A percentile compares a stretch with the other conserved stretches of the same genome.
Evolutionary conservation across 2,888 invertebrate species (phyloP).

Genomic region (Zootermopsis nevadensis): DNA sequence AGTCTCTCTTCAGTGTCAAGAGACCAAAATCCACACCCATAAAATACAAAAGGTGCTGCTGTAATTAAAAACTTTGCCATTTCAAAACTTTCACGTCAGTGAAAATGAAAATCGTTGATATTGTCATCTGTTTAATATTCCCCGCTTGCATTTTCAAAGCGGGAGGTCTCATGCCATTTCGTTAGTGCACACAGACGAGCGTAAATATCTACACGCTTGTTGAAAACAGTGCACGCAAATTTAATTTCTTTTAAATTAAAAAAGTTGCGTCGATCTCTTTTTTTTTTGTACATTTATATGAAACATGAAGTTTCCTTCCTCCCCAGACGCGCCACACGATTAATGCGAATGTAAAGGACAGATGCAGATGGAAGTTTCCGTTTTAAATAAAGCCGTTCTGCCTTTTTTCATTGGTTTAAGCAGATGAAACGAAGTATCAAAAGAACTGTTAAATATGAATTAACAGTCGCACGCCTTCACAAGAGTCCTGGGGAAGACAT

Average conservation of each 20-base stretch:
- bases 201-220: not conserved
- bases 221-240: not conserved
- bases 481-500: not conserved
- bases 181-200: too few relatives aligned
- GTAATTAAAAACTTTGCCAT: too few relatives aligned
- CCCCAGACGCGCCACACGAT: not conserved
- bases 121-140: not conserved
- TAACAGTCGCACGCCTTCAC: not conserved
- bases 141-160: not conserved
- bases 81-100: too few relatives aligned
- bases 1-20: too few relatives aligned
- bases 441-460: not conserved
- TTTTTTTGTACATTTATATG: not conserved
- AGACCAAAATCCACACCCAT: too few relatives aligned
- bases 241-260: slow-evolving; percentile 16
- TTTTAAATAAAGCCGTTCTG: not conserved
- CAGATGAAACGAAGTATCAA: not conserved
- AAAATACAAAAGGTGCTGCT: too few relatives aligned
- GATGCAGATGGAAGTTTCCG: not conserved
- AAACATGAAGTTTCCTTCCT: not conserved
- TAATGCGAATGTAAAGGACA: not conserved
- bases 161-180: not conserved
- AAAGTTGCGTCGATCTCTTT: not conserved
- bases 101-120: not conserved
- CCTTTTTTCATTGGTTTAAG: not conserved